Evolutionary conservation across 2,797 vertebrate species (phyloP).

Genomic region (Coregonus sp.): DNA sequence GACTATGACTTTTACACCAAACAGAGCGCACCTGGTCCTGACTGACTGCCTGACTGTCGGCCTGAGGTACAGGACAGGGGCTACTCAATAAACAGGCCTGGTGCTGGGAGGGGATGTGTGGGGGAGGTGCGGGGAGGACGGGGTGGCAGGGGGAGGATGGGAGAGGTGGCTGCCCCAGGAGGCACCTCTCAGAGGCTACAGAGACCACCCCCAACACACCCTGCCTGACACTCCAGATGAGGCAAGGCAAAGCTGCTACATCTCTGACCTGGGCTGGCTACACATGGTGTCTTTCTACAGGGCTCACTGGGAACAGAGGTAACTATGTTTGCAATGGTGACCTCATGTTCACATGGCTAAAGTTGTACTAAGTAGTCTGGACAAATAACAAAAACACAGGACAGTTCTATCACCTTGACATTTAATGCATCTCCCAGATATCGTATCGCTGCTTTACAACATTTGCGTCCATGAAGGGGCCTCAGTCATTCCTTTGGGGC

Average conservation of each 20-base stretch:
- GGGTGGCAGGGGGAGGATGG: neutral
- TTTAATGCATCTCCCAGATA: too few relatives aligned
- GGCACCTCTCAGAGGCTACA: constrained; percentile 30
- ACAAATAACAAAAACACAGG: too few relatives aligned
- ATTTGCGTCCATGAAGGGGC: too few relatives aligned
- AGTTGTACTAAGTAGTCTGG: too few relatives aligned
- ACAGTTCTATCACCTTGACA: too few relatives aligned
- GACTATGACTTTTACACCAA: constrained; percentile 39
- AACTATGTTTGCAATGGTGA: too few relatives aligned
- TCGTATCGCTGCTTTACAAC: too few relatives aligned
- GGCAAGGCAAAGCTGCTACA: constrained; percentile 33
- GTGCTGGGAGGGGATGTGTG: neutral
- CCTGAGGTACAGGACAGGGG: neutral
- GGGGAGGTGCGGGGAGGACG: too few relatives aligned
- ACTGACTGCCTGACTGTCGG: neutral
- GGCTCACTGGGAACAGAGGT: too few relatives aligned
- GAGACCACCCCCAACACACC: constrained; percentile 16
- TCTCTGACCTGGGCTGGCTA: constrained; percentile 23
- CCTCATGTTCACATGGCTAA: too few relatives aligned
- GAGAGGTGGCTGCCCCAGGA: constrained; percentile 4
- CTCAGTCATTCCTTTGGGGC: too few relatives aligned
- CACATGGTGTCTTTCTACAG: too few relatives aligned
- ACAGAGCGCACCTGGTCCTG: neutral
- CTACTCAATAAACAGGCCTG: constrained; percentile 24
- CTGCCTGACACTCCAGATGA: constrained; percentile 51